A percentile compares a stretch with the other conserved stretches of the same genome.
phyloP scores from a whole-genome alignment of 1,140 invertebrate species.

The Camponotus vicinus region DNA sequence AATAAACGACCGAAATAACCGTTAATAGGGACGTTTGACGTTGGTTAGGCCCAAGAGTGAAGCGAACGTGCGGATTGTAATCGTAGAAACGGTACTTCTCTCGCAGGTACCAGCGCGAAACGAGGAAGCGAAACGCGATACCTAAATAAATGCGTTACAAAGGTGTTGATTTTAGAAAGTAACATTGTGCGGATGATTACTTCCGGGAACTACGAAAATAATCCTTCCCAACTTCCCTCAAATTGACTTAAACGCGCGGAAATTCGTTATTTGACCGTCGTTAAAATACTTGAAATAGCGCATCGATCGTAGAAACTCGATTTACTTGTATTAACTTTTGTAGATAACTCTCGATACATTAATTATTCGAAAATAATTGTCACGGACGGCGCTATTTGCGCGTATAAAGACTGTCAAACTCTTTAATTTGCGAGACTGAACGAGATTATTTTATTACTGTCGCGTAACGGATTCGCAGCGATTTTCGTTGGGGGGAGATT shows the following conservation, averaged over 20 bases:
- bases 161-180: constrained; percentile 58
- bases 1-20: constrained; percentile 61
- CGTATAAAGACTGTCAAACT: background rate
- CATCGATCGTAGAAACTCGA: background rate
- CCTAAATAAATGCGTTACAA: constrained; percentile 59
- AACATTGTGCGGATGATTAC: constrained; percentile 32
- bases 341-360: constrained; percentile 20
- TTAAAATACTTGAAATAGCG: background rate
- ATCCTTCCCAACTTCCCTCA: constrained; percentile 7
- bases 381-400: background rate
- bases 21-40: constrained; percentile 54
- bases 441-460: constrained; percentile 32
- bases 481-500: background rate
- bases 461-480: constrained; percentile 23
- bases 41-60: constrained; percentile 53
- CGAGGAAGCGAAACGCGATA: constrained; percentile 60
- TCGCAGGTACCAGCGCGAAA: constrained; percentile 21
- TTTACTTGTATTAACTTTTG: background rate
- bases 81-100: constrained; percentile 61
- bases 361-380: constrained; percentile 24
- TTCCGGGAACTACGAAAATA: constrained; percentile 27
- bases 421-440: constrained; percentile 36
- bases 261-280: background rate
- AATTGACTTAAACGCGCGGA: background rate
- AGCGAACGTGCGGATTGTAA: constrained; percentile 54